Conservation (phyloP, 2,888 invertebrate species). For the Dorcus parallelipipedus region DNA sequence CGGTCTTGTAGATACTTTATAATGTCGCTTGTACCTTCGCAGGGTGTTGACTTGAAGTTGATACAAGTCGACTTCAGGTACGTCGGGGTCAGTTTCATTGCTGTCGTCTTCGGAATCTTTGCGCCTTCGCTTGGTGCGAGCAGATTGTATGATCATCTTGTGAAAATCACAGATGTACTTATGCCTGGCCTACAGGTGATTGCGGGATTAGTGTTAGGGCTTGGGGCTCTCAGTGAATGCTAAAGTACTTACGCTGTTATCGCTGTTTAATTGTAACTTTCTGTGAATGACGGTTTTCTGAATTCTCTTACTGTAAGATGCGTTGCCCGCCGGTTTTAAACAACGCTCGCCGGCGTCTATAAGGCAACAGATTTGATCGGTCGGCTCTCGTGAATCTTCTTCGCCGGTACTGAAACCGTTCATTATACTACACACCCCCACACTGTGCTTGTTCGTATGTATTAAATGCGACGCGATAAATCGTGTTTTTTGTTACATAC, state of each 20-base stretch:
- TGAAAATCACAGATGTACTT: conserved; percentile 97
- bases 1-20: conserved; percentile 86
- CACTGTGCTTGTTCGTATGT: conserved; percentile 2
- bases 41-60: conserved; percentile 93
- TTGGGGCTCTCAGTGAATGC: background rate
- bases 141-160: conserved; percentile 92
- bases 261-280: conserved; percentile 83
- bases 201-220: background rate
- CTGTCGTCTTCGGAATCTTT: conserved; percentile 95
- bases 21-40: conserved; percentile 89
- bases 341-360: conserved; percentile 87
- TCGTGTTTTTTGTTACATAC: background rate
- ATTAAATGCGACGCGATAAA: background rate
- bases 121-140: conserved; percentile 85
- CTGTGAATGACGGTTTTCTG: conserved; percentile 93
- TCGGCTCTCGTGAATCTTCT: conserved; percentile 84
- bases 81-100: conserved; percentile 87
- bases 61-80: conserved; percentile 90
- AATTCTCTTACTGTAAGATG: conserved; percentile 94
- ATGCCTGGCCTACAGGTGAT: conserved; percentile 72
- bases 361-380: conserved; percentile 89
- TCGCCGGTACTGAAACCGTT: conserved; percentile 91
- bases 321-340: conserved; percentile 85
- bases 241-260: conserved; percentile 62
- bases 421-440: conserved; percentile 48